These are phyloP conservation scores for Strix aluco DNA, from an alignment of 2,113 vertebrate genomes.

Conservation along the genomic window DNA sequence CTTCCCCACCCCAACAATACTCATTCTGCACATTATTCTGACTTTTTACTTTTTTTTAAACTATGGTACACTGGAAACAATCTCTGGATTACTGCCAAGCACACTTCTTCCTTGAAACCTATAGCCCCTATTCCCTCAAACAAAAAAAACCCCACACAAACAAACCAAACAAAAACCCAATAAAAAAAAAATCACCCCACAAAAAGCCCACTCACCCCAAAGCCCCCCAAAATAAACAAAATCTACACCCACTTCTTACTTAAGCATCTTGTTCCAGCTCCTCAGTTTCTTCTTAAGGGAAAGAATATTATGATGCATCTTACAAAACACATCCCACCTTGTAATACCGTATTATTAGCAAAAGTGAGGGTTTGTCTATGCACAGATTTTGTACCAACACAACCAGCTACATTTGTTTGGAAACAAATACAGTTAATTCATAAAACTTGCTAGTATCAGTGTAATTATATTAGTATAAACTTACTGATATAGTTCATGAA, in stretches of 20 bases:
- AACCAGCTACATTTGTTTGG: background rate
- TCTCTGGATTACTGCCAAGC: background rate
- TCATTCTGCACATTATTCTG: background rate
- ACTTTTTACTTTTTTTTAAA: background rate
- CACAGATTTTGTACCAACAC: background rate
- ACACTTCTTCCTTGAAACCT: background rate
- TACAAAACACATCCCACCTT: background rate
- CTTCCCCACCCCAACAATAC: background rate
- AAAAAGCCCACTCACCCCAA: background rate
- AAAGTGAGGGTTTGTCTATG: background rate
- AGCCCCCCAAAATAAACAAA: background rate
- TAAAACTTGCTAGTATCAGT: background rate
- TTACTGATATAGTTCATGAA: background rate
- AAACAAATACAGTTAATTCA: background rate
- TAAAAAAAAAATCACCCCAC: too few species aligned
- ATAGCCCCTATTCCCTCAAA: background rate
- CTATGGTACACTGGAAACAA: background rate
- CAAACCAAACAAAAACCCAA: background rate
- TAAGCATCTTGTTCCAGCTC: background rate
- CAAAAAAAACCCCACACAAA: too few species aligned
- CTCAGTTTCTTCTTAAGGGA: background rate
- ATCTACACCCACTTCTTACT: background rate
- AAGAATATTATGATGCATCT: fast-evolving
- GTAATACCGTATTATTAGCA: background rate
- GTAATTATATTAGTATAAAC: background rate